A percentile compares a stretch with the other conserved stretches of the same genome.
phyloP scores from a whole-genome alignment of 2,888 invertebrate genomes.

The Taphrorychus bicolor region DNA sequence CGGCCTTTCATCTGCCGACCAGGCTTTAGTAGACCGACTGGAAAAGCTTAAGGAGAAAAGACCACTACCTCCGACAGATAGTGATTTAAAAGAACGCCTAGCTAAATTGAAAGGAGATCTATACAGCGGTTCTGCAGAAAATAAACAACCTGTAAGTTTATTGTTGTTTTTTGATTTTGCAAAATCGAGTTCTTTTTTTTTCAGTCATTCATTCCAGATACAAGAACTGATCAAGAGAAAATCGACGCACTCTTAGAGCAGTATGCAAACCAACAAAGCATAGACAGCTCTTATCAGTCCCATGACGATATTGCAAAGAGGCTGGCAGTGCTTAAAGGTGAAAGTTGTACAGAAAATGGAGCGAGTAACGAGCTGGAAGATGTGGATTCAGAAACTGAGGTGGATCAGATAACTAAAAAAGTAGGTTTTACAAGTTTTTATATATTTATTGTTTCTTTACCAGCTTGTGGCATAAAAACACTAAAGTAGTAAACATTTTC shows the following conservation, averaged over 20 bases:
- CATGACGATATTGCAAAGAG: conserved; percentile 62
- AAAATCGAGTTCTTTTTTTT: conserved; percentile 4
- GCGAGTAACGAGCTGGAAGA: conserved; percentile 55
- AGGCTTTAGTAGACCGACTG: conserved; percentile 71
- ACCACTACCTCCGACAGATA: conserved; percentile 63
- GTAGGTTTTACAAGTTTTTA: conserved; percentile 42
- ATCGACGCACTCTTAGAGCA: conserved; percentile 71
- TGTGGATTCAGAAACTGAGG: conserved; percentile 55
- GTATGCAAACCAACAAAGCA: conserved; percentile 61
- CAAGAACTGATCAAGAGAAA: conserved; percentile 74
- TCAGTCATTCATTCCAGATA: conserved; percentile 64
- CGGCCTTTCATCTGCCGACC: conserved; percentile 64
- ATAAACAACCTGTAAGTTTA: conserved; percentile 52
- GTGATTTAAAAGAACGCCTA: conserved; percentile 70
- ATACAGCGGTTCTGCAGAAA: not conserved
- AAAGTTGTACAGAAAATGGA: conserved; percentile 55
- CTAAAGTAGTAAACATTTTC: no score
- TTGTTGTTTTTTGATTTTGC: no score
- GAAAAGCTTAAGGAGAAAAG: conserved; percentile 71
- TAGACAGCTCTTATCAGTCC: conserved; percentile 60
- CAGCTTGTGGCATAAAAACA: no score
- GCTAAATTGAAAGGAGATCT: conserved; percentile 66
- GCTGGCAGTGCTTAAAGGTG: conserved; percentile 63
- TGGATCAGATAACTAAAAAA: conserved; percentile 58
- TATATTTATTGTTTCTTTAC: not conserved